phyloP scores from a whole-genome alignment of 2,797 vertebrate genomes.

The Labeo calbasu region DNA sequence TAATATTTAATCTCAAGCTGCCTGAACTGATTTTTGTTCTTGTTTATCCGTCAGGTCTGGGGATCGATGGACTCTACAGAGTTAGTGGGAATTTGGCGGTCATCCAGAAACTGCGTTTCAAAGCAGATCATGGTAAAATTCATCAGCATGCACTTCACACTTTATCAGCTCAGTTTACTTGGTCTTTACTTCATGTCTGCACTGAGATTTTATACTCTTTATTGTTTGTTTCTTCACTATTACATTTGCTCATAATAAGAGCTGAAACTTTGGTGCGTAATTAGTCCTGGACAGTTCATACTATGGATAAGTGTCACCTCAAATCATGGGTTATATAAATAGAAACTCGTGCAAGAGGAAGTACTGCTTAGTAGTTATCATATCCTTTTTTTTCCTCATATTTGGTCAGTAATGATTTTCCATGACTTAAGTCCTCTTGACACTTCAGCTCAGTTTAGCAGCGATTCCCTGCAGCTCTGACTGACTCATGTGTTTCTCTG shows the following conservation, averaged over 20 bases:
- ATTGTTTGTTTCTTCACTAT: not conserved
- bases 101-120: conserved; percentile 93
- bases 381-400: not conserved
- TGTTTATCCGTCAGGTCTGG: conserved; percentile 80
- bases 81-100: conserved; percentile 94
- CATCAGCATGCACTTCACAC: not conserved
- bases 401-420: not conserved
- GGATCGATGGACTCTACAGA: conserved; percentile 93
- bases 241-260: not conserved
- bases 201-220: not conserved
- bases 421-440: not conserved
- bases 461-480: not conserved
- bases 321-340: not conserved
- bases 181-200: not conserved
- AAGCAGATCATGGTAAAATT: conserved; percentile 88
- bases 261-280: not conserved
- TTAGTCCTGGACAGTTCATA: not conserved
- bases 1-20: not conserved
- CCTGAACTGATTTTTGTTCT: not conserved
- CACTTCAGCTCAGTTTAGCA: not conserved
- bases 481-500: not conserved
- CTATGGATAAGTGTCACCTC: not conserved
- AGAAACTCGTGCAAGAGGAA: not conserved
- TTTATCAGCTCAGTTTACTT: not conserved
- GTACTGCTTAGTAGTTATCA: not conserved